Evolutionary conservation across 1,140 invertebrate species (phyloP).

Genomic region (Drosophila tsacasi): DNA sequence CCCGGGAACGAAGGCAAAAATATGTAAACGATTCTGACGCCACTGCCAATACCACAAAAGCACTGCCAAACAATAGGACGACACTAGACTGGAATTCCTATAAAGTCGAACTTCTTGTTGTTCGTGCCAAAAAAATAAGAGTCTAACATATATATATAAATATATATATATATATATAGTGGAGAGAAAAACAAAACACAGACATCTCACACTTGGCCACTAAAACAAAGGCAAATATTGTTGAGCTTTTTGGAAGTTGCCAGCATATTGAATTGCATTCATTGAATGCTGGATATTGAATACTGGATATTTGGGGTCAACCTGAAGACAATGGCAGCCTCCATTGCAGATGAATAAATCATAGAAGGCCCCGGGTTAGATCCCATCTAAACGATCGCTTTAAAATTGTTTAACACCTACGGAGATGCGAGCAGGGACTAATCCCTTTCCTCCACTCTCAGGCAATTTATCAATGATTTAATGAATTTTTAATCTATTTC

Average conservation of each 20-base stretch:
- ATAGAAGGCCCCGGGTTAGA: slow-evolving; percentile 12
- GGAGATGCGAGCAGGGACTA: slow-evolving; percentile 37
- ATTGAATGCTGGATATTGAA: slow-evolving; percentile 5
- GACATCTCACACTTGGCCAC: slow-evolving; percentile 35
- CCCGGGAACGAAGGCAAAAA: slow-evolving; percentile 14
- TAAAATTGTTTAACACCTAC: slow-evolving; percentile 75
- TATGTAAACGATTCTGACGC: slow-evolving; percentile 66
- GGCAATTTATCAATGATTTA: slow-evolving; percentile 76
- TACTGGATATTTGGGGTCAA: slow-evolving; percentile 7
- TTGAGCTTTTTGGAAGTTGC: slow-evolving; percentile 23
- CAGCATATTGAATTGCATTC: slow-evolving; percentile 56
- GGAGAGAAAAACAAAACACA: slow-evolving; percentile 49
- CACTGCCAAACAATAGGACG: slow-evolving; percentile 56
- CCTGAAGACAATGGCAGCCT: slow-evolving; percentile 6
- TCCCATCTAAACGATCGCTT: slow-evolving; percentile 53
- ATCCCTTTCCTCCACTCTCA: slow-evolving; percentile 36
- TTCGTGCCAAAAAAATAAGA: slow-evolving; percentile 55
- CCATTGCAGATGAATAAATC: slow-evolving; percentile 42
- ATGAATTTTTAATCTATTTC: slow-evolving; percentile 80
- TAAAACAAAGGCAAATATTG: slow-evolving; percentile 66
- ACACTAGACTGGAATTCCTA: slow-evolving; percentile 64
- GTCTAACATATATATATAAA: background rate
- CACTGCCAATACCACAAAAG: slow-evolving; percentile 55
- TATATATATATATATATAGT: slow-evolving; percentile 15
- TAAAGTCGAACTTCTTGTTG: slow-evolving; percentile 63